Evolutionary conservation across 2,113 vertebrate species (phyloP).

Genomic region (Todiramphus chloris): DNA sequence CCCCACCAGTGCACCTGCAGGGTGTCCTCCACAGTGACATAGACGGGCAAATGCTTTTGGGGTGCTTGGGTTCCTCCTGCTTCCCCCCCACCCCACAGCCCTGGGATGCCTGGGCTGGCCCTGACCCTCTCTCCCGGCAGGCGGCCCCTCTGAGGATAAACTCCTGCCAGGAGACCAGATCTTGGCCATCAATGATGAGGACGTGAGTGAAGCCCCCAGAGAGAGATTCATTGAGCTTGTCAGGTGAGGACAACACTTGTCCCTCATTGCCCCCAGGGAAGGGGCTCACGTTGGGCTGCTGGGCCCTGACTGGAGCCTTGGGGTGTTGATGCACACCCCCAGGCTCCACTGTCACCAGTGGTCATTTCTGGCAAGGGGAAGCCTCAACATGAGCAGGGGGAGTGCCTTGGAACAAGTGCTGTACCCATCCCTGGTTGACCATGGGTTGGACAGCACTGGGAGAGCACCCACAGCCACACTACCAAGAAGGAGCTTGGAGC

Average conservation of each 20-base stretch:
- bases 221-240: constrained; percentile 98
- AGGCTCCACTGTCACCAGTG: not conserved
- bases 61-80: not conserved
- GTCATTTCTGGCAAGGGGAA: not conserved
- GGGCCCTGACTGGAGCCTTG: not conserved
- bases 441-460: not conserved
- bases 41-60: not conserved
- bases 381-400: not conserved
- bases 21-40: not conserved
- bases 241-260: constrained; percentile 79
- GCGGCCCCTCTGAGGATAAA: constrained; percentile 94
- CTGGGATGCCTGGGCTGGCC: not conserved
- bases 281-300: not conserved
- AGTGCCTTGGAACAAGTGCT: not conserved
- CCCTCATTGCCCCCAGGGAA: not conserved
- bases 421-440: not conserved
- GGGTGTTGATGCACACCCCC: not conserved
- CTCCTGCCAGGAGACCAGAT: constrained; percentile 96
- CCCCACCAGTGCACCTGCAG: not conserved
- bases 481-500: not conserved
- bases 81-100: not conserved
- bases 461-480: not conserved
- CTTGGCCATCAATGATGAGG: constrained; percentile 94
- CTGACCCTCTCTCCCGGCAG: constrained; percentile 74
- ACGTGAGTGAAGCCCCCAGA: constrained; percentile 91